phyloP scores from a whole-genome alignment of 2,888 invertebrate species.

The Drosophila rellima region DNA sequence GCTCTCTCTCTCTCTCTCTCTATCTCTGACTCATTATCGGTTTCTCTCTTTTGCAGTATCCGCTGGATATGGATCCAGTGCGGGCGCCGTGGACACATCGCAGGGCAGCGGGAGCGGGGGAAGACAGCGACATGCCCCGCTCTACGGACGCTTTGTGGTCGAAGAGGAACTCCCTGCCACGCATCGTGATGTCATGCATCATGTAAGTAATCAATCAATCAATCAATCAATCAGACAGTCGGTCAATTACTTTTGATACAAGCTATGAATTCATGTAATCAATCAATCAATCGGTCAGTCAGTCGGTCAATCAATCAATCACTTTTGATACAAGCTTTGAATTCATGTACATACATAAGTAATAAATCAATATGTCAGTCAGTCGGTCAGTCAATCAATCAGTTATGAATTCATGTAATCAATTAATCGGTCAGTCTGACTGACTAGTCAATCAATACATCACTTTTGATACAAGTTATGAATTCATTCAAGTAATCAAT shows the following conservation, averaged over 20 bases:
- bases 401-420: neutral
- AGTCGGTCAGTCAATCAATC: too few relatives aligned
- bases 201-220: slow-evolving; percentile 75
- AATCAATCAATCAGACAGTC: slow-evolving; percentile 6
- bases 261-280: too few relatives aligned
- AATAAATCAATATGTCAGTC: too few relatives aligned
- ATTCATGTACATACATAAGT: too few relatives aligned
- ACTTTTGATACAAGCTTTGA: too few relatives aligned
- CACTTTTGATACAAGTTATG: too few relatives aligned
- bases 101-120: slow-evolving; percentile 84
- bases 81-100: slow-evolving; percentile 74
- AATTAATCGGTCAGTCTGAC: too few relatives aligned
- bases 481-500: too few relatives aligned
- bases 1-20: neutral
- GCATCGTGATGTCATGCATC: slow-evolving; percentile 86
- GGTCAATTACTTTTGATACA: too few relatives aligned
- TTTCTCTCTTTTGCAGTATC: slow-evolving; percentile 78
- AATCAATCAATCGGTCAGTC: too few relatives aligned
- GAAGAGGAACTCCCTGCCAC: slow-evolving; percentile 91
- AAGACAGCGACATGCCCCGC: slow-evolving; percentile 91
- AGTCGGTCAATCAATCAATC: too few relatives aligned
- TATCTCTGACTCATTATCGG: neutral
- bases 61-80: slow-evolving; percentile 86
- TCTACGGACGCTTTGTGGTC: slow-evolving; percentile 95
- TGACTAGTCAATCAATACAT: too few relatives aligned